Base-by-base conservation (phyloP, 2,113 vertebrate genomes). In the Scortum barcoo region DNA sequence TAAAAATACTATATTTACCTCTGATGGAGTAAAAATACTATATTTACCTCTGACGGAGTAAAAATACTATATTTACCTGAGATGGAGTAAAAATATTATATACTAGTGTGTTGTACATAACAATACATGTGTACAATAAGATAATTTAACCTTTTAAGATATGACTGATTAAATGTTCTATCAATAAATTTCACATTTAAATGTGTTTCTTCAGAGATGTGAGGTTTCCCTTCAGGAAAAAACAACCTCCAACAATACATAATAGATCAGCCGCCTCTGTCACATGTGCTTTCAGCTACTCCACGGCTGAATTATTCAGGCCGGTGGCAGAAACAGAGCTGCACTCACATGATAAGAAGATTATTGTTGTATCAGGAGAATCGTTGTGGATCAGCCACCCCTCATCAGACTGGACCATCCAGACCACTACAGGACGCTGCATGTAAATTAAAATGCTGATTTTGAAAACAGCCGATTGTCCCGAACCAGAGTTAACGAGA, bases 281-380 rank as follows among this genome's bases (percentile, higher is more conserved):
- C 73, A 68, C 67, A 67, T 30, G 69, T 54, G 76, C 61, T 74
- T 82, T 77, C 85, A 58, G 78, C 81, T 86, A 51, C 83, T 85
- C 58, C 50, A 16, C 61, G 17, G 0, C 78, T 93, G 73, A 90
- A 93, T 92, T 78, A 92, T 90, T 92, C 83, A 92, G 28, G 76
- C 66, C 30, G 40, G 30, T 50, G 51, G 66, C 84, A 73, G 76
- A 9, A 19, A 0, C 2, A 60, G 26, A 78, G 51, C 65, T 50
- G 82, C 71, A 50, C 30, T 50, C 63, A 12, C 24, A 17, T 5
- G 51, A 78, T 75, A 53, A 78, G 67, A 16, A 74, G 75, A 60
- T 83, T 66, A 74, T 22, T 7, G 62, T 50, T 68, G 61, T 56
- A 13, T 67, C 61, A 62, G 78, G 24, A 72, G 72, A 58, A 72